A percentile compares a stretch with the other conserved stretches of the same genome.
These are phyloP conservation scores for Podiceps cristatus DNA, from an alignment of 2,113 vertebrate species.

Conservation along the genomic window DNA sequence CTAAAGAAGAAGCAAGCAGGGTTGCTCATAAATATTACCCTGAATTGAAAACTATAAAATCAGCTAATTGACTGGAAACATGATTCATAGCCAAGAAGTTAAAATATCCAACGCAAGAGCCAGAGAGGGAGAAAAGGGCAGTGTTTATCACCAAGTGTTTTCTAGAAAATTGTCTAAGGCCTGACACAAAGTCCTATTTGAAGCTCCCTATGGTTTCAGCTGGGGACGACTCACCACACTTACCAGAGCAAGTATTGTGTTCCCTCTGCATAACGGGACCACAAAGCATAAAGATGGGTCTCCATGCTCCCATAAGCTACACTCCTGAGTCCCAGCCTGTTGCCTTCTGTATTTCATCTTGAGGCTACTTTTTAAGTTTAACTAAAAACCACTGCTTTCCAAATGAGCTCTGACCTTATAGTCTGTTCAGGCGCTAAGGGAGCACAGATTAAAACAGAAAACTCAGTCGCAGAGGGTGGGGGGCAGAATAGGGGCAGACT, in stretches of 20 bases:
- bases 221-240: neutral
- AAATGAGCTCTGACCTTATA: neutral
- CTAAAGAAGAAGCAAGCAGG: neutral
- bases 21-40: neutral
- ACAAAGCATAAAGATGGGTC: rapidly evolving
- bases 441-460: neutral
- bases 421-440: neutral
- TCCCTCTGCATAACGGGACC: neutral
- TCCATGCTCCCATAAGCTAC: neutral
- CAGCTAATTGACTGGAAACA: neutral
- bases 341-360: neutral
- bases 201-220: neutral
- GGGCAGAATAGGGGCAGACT: neutral
- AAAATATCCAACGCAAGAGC: neutral
- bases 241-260: neutral
- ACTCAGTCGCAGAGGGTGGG: rapidly evolving
- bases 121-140: neutral
- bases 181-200: neutral
- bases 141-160: neutral
- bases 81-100: neutral
- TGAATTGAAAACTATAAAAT: neutral
- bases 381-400: neutral
- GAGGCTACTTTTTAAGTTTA: neutral
- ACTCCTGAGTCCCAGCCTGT: neutral
- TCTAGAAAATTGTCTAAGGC: neutral